Evolutionary conservation across 2,888 invertebrate species (phyloP).

Genomic region (Protodeltote pygarga): DNA sequence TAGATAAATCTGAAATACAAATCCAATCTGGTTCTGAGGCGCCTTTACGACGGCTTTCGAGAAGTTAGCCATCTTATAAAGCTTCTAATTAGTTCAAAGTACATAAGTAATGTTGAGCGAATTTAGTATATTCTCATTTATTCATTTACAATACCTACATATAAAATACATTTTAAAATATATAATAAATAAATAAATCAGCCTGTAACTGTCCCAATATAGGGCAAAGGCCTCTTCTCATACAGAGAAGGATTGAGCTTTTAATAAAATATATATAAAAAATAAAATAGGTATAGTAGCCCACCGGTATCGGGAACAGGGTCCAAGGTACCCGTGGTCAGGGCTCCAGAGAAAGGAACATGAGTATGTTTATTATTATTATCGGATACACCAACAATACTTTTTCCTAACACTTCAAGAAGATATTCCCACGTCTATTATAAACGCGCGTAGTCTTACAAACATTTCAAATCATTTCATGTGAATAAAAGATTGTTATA

Average conservation of each 20-base stretch:
- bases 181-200: no score
- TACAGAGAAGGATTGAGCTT: no score
- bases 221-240: no score
- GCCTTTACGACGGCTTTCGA: slow-evolving; percentile 22
- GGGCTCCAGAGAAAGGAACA: background rate
- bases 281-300: no score
- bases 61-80: slow-evolving; percentile 11
- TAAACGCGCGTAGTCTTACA: slow-evolving; percentile 2
- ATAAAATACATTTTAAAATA: no score
- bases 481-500: slow-evolving; percentile 12
- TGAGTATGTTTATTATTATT: background rate
- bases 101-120: no score
- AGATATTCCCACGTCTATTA: slow-evolving; percentile 17
- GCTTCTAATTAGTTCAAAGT: slow-evolving; percentile 17
- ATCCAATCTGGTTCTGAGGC: slow-evolving; percentile 21
- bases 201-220: no score
- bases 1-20: slow-evolving; percentile 24
- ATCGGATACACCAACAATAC: background rate
- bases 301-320: no score
- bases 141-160: no score
- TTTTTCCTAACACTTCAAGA: background rate
- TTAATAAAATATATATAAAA: no score
- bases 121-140: no score
- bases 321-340: no score
- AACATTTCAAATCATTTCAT: slow-evolving; percentile 13